Evolutionary conservation across 1,140 invertebrate genomes (phyloP).

Genomic region (Dinoponera quadriceps): DNA sequence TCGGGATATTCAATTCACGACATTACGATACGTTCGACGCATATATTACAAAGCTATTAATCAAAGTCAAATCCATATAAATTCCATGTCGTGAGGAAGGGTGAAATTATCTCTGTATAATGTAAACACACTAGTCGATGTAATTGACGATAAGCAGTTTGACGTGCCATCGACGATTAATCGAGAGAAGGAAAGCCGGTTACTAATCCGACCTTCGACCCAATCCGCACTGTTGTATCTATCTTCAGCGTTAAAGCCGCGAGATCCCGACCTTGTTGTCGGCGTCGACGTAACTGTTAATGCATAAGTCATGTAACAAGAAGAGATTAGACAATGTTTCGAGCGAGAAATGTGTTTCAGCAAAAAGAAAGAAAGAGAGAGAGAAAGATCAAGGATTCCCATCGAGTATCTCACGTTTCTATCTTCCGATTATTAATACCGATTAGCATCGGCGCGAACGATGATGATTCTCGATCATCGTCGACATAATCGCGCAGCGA

Average conservation of each 20-base stretch:
- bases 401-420: not conserved
- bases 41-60: slow-evolving; percentile 29
- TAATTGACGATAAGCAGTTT: slow-evolving; percentile 59
- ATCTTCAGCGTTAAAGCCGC: slow-evolving; percentile 10
- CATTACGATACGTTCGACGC: slow-evolving; percentile 16
- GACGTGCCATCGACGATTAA: slow-evolving; percentile 46
- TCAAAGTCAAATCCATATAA: slow-evolving; percentile 32
- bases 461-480: slow-evolving; percentile 8
- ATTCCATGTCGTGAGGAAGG: slow-evolving; percentile 17
- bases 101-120: slow-evolving; percentile 50
- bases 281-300: slow-evolving; percentile 28
- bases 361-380: not conserved
- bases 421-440: slow-evolving; percentile 9
- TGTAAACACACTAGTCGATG: slow-evolving; percentile 34
- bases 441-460: slow-evolving; percentile 16
- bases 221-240: slow-evolving; percentile 25
- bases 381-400: slow-evolving; percentile 25
- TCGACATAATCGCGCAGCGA: not conserved
- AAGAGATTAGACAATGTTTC: slow-evolving; percentile 26
- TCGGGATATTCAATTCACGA: not conserved
- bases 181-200: slow-evolving; percentile 57
- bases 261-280: slow-evolving; percentile 46
- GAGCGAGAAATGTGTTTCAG: not conserved
- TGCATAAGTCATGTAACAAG: slow-evolving; percentile 30
- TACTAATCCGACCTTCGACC: slow-evolving; percentile 52